A percentile compares a stretch with the other conserved stretches of the same genome.
phyloP scores from a whole-genome alignment of 2,113 vertebrate genomes.

The Cervus canadensis region DNA sequence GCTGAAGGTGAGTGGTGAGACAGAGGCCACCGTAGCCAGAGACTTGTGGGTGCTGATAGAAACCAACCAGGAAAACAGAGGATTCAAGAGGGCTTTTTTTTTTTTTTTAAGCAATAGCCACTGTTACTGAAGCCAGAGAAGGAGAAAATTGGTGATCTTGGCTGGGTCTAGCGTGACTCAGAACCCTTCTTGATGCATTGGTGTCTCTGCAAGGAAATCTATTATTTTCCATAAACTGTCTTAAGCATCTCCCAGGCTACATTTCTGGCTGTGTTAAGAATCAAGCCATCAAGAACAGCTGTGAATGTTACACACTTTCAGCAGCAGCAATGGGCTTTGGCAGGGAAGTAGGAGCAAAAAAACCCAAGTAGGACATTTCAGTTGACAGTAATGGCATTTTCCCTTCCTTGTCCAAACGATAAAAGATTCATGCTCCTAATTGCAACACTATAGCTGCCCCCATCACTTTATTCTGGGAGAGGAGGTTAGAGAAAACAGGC shows the following conservation, averaged over 20 bases:
- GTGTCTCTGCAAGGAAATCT: conserved; percentile 47
- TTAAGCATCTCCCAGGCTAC: conserved; percentile 61
- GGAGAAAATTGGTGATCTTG: conserved; percentile 55
- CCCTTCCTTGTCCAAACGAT: conserved; percentile 71
- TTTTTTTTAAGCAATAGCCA: conserved; percentile 18
- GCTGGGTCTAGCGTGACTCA: neutral
- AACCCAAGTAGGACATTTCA: conserved; percentile 39
- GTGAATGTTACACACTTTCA: neutral
- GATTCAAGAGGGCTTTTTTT: conserved; percentile 39
- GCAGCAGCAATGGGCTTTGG: conserved; percentile 60
- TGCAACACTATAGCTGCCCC: conserved; percentile 69
- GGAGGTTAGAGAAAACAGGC: conserved; percentile 54
- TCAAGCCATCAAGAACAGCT: conserved; percentile 52
- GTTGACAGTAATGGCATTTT: neutral
- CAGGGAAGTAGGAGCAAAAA: conserved; percentile 39
- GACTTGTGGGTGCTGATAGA: conserved; percentile 41
- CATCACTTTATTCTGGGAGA: conserved; percentile 62
- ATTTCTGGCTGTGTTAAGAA: conserved; percentile 67
- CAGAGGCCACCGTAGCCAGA: conserved; percentile 32
- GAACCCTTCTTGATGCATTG: neutral
- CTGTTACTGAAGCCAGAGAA: conserved; percentile 55
- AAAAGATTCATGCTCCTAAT: conserved; percentile 73
- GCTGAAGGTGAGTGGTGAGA: conserved; percentile 47
- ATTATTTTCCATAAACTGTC: conserved; percentile 54
- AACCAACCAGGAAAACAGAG: conserved; percentile 44